These are phyloP conservation scores for Aphodius granarius DNA, from an alignment of 2,888 invertebrate genomes.

Conservation along the genomic window DNA sequence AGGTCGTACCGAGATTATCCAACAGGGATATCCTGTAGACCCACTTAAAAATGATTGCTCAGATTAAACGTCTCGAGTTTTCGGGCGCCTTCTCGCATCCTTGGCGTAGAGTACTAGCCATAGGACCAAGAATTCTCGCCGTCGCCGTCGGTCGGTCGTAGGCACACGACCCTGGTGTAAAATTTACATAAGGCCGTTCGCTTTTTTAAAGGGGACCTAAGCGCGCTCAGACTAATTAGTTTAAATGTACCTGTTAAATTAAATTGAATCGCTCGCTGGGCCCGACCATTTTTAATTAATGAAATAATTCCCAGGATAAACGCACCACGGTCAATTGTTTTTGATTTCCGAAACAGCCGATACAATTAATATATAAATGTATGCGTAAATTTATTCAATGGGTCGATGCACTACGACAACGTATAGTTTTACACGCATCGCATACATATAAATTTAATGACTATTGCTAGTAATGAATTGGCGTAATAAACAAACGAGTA, in stretches of 20 bases:
- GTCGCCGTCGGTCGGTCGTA: background rate
- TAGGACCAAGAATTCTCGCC: background rate
- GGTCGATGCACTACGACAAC: background rate
- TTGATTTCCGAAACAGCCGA: background rate
- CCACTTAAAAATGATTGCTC: slow-evolving; percentile 14
- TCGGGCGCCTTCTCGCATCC: background rate
- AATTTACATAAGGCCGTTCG: slow-evolving; percentile 10
- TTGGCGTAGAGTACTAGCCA: background rate
- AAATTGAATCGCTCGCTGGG: background rate
- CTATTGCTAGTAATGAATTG: background rate
- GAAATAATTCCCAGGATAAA: background rate
- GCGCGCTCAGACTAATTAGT: background rate
- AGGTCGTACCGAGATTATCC: background rate
- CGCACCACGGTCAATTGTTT: background rate
- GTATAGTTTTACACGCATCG: background rate
- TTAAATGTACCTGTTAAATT: slow-evolving; percentile 14
- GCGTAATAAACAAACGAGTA: background rate
- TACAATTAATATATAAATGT: background rate
- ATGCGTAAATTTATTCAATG: background rate
- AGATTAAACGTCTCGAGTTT: slow-evolving; percentile 7
- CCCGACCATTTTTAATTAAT: slow-evolving; percentile 12
- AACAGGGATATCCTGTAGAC: background rate
- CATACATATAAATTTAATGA: background rate
- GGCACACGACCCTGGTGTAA: background rate
- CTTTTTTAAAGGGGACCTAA: background rate